A percentile compares a stretch with the other conserved stretches of the same genome.
Evolutionary conservation across 2,797 vertebrate species (phyloP).

Genomic region (Malurus leucopterus): DNA sequence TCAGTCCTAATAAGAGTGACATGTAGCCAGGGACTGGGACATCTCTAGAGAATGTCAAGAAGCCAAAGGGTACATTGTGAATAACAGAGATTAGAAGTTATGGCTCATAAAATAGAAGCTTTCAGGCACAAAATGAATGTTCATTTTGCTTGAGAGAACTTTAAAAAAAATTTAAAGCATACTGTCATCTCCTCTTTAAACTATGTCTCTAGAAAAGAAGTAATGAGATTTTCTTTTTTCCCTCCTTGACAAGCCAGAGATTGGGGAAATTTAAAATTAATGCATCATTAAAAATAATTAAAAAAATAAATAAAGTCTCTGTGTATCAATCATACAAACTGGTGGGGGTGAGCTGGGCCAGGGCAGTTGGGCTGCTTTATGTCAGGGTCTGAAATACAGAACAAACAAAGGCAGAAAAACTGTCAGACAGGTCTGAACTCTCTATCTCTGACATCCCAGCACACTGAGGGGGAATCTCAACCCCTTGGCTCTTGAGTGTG

Average conservation of each 20-base stretch:
- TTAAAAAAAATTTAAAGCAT: background rate
- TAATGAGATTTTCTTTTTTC: background rate
- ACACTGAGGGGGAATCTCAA: background rate
- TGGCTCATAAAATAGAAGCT: background rate
- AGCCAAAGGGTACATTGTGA: background rate
- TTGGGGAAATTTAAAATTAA: background rate
- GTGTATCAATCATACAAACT: background rate
- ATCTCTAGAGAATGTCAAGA: background rate
- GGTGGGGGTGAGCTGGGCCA: background rate
- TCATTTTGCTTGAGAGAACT: slow-evolving; percentile 2
- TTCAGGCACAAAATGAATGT: slow-evolving; percentile 6
- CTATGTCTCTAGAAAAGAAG: background rate
- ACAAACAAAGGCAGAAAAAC: background rate
- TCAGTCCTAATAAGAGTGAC: background rate
- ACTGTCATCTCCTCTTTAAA: background rate
- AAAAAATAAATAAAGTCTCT: no score
- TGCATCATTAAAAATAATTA: background rate
- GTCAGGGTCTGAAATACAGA: background rate
- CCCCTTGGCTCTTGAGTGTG: background rate
- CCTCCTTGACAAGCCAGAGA: background rate
- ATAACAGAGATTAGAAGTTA: background rate
- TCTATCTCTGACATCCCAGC: background rate
- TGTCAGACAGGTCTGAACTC: background rate
- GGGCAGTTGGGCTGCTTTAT: background rate
- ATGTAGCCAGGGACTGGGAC: background rate